These are phyloP conservation scores for Macrobrachium rosenbergii DNA, from an alignment of 1,140 invertebrate genomes.

Conservation along the genomic window DNA sequence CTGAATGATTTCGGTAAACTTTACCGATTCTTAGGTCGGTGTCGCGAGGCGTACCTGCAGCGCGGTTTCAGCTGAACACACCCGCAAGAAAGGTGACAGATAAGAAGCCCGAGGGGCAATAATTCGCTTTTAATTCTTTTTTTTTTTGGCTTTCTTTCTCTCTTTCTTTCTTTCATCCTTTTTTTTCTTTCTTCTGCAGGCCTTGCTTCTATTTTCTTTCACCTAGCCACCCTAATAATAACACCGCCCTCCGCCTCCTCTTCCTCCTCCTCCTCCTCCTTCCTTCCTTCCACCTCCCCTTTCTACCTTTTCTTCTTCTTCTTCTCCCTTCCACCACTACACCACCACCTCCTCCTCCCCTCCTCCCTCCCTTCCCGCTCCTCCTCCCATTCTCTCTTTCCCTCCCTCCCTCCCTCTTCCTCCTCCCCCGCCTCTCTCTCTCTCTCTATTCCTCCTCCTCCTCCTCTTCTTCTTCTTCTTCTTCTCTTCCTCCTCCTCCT, in stretches of 20 bases:
- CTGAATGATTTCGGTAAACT: no score
- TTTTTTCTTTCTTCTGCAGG: background rate
- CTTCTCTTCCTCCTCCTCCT: background rate
- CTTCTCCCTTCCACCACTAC: background rate
- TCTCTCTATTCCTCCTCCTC: background rate
- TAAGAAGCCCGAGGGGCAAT: no score
- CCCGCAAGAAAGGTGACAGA: no score
- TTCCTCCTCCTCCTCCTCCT: no score
- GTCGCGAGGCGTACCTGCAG: no score
- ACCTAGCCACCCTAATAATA: background rate
- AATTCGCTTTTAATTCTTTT: background rate
- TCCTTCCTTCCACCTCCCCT: background rate
- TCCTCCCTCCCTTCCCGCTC: background rate
- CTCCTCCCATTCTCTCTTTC: background rate
- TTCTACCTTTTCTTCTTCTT: background rate
- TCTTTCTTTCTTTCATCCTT: background rate
- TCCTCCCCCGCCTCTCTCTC: background rate
- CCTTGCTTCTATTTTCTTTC: background rate
- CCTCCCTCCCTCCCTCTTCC: background rate
- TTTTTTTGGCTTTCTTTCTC: background rate
- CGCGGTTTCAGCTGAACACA: no score
- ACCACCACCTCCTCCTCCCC: background rate
- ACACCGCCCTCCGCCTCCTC: background rate
- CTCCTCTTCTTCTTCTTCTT: background rate
- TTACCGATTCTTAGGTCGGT: no score